Conservation (phyloP, 2,797 vertebrate species). For the Emydoidea blandingii region DNA sequence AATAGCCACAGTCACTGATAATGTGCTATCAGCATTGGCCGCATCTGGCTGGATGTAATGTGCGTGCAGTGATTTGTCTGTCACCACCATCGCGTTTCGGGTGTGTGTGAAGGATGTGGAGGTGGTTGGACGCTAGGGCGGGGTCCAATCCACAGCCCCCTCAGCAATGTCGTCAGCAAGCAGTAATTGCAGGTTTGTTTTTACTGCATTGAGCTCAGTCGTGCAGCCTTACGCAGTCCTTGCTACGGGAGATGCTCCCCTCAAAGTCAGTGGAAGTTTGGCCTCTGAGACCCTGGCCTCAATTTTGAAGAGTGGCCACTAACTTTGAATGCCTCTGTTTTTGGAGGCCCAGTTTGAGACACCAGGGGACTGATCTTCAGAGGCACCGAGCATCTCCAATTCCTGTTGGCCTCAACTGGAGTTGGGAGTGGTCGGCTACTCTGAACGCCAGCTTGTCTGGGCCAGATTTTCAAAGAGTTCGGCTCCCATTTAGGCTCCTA, state of each 20-base stretch:
- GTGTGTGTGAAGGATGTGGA: not conserved
- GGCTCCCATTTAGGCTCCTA: conserved; percentile 5
- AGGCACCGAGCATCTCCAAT: not conserved
- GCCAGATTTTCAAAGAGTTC: not conserved
- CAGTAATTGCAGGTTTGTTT: not conserved
- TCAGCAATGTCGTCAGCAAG: not conserved
- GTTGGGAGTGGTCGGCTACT: not conserved
- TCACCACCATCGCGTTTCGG: not conserved
- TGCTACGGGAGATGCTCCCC: conserved; percentile 36
- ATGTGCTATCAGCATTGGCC: not conserved
- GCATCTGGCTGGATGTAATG: not conserved
- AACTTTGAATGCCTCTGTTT: conserved; percentile 39
- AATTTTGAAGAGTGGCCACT: conserved; percentile 12
- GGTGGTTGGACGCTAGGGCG: not conserved
- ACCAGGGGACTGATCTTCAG: conserved; percentile 20
- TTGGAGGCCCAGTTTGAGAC: not conserved
- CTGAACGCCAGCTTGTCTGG: not conserved
- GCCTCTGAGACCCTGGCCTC: not conserved
- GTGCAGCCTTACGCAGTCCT: not conserved
- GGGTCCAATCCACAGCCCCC: not conserved
- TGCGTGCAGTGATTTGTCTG: fast-evolving
- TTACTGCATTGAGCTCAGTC: not conserved
- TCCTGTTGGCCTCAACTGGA: conserved; percentile 15
- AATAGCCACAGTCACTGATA: not conserved
- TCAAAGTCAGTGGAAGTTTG: not conserved